Percentiles rank a stretch among this genome's conserved stretches.
Evolutionary conservation across 2,888 invertebrate species (phyloP).

Genomic region (Adela reaumurella): DNA sequence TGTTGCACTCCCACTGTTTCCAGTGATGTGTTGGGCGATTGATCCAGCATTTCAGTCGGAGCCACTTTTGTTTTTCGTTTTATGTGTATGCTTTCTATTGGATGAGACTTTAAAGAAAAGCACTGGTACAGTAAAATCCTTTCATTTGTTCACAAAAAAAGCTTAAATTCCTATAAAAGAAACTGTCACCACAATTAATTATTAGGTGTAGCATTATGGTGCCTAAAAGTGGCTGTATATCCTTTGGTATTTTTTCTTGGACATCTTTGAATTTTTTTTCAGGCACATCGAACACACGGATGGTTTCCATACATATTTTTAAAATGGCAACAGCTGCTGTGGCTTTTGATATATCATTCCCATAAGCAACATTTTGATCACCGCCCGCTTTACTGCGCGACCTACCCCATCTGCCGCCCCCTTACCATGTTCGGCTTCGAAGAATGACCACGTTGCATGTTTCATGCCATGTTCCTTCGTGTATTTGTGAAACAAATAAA

Average conservation of each 20-base stretch:
- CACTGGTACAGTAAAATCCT: background rate
- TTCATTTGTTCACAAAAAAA: background rate
- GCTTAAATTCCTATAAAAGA: background rate
- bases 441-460: constrained; percentile 9
- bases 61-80: background rate
- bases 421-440: constrained; percentile 10
- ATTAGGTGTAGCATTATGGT: no score
- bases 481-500: background rate
- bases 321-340: background rate
- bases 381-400: constrained; percentile 7
- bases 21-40: no score
- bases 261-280: no score
- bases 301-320: no score
- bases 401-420: constrained; percentile 7
- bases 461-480: background rate
- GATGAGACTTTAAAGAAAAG: background rate
- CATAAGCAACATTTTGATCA: constrained; percentile 1
- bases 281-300: no score
- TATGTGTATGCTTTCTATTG: background rate
- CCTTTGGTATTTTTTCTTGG: no score
- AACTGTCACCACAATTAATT: background rate
- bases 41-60: no score
- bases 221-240: no score
- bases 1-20: no score
- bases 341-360: constrained; percentile 3